These are phyloP conservation scores for Argya squamiceps DNA, from an alignment of 2,797 vertebrate species.

Conservation along the genomic window DNA sequence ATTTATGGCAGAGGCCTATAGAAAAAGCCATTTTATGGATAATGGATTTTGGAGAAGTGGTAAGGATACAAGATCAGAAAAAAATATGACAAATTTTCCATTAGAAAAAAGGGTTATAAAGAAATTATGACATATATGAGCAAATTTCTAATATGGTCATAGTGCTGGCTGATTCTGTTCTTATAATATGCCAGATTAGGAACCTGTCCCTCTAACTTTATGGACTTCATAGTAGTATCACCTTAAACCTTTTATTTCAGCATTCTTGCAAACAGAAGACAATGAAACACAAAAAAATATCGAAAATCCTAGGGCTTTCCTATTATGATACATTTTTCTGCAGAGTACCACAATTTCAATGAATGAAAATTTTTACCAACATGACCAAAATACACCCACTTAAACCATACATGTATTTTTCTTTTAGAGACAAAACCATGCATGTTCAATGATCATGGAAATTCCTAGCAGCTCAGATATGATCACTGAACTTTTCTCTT, in stretches of 20 bases:
- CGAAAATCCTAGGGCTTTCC: neutral
- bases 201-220: neutral
- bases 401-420: neutral
- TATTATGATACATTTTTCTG: neutral
- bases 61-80: neutral
- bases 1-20: neutral
- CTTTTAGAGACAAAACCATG: neutral
- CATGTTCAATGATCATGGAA: neutral
- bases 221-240: neutral
- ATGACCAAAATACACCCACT: neutral
- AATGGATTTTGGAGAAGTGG: neutral
- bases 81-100: neutral
- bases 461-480: neutral
- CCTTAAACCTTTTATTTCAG: neutral
- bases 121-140: neutral
- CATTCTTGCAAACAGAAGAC: neutral
- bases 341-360: neutral
- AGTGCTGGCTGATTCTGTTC: neutral
- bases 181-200: neutral
- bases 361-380: neutral
- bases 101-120: neutral
- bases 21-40: neutral
- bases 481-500: neutral
- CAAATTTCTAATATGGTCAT: neutral
- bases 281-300: neutral